Evolutionary conservation across 1,140 invertebrate species (phyloP), one percentile per base, ranked within the genome.

Genomic region (Branchinecta lynchi): DNA sequence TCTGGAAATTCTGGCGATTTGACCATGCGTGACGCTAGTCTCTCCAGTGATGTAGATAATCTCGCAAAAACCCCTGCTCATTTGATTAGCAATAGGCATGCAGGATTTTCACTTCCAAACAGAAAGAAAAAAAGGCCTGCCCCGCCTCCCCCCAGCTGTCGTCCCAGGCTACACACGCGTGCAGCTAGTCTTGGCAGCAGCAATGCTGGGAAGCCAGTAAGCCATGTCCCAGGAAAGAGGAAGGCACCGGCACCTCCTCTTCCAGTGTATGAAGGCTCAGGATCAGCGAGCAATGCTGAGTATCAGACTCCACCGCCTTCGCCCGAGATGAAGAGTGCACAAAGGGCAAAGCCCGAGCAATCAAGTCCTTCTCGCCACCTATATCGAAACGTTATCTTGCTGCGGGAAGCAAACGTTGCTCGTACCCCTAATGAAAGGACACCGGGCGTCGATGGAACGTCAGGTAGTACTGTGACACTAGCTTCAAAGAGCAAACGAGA

Each of bases 171-270:
- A 15, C 51, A 60, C 17, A 60, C 17, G 6, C 12, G 51, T 12
- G 12, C 51, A 20, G 51, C 51, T 20, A 60, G 51, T 60, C 51
- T 60, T 3, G 51, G 51, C 12, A 60, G 51, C 6, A 60, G 17
- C 17, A 60, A 20, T 20, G 12, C 12, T 20, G 17, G 17, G 17
- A 60, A 60, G 6, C 51, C 12, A 3, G 51, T 77, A 44, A 79
- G 76, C 65, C 86, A 89, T 76, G 86, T 89, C 0, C 87, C 86
- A 72, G 87, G 87, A 12, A 89, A 89, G 74, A 78, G 87, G 46
- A 83, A 82, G 74, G 87, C 87, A 3, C 87, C 87, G 0, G 82
- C 82, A 72, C 87, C 88, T 10, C 88, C 87, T 3, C 17, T 66
- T 60, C 12, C 12, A 60, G 51, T 15, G 17, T 3, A 60, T 15